Conservation (phyloP, 92 coral and sea anemone species). For the Parazoanthus atlanticus region DNA sequence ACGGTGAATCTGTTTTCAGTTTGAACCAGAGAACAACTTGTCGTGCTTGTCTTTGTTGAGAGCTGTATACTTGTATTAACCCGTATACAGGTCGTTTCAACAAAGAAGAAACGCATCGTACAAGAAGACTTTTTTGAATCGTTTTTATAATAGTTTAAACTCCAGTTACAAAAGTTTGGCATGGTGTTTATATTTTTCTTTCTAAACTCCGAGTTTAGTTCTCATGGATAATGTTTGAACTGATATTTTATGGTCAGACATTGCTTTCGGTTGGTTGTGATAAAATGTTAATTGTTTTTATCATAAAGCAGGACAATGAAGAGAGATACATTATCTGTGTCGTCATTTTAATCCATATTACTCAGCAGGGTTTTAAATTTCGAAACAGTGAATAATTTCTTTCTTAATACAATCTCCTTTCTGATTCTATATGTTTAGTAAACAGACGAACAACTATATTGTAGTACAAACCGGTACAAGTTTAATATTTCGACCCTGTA, state of each 20-base stretch:
- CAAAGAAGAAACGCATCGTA: no score
- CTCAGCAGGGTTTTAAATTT: background rate
- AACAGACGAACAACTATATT: background rate
- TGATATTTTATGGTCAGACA: background rate
- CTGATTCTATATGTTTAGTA: background rate
- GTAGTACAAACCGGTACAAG: background rate
- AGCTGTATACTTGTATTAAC: background rate
- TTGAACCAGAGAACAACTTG: background rate
- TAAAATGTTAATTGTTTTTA: constrained; percentile 43
- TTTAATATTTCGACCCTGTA: background rate
- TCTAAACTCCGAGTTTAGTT: background rate
- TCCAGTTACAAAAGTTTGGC: background rate
- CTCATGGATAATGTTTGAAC: background rate
- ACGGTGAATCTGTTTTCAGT: background rate
- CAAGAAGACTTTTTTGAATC: background rate
- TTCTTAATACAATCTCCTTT: background rate
- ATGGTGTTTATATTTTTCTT: background rate
- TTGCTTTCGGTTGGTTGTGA: constrained; percentile 8
- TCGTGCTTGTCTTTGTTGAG: background rate
- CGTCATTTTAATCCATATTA: background rate
- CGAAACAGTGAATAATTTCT: background rate
- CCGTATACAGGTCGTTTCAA: background rate
- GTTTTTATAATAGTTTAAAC: background rate
- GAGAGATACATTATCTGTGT: constrained; percentile 17
- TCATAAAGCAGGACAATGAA: constrained; percentile 33